A percentile compares a stretch with the other conserved stretches of the same genome.
Evolutionary conservation across 2,888 invertebrate species (phyloP).

Genomic region (Ophioninae sp.): DNA sequence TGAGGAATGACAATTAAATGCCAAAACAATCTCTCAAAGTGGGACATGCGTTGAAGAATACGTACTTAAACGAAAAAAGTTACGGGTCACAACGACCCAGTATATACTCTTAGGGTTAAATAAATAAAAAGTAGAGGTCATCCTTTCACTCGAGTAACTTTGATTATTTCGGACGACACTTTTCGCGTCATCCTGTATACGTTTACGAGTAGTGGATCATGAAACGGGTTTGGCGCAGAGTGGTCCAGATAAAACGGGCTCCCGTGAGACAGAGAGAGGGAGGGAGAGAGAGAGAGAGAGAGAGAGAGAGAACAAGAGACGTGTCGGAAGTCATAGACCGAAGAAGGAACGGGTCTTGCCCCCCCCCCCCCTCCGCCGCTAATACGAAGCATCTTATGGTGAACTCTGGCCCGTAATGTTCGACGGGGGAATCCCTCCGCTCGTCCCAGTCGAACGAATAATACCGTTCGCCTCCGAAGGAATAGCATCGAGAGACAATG

Average conservation of each 20-base stretch:
- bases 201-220: not conserved
- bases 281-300: conserved; percentile 23
- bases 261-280: conserved; percentile 5
- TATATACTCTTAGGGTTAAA: too few species aligned
- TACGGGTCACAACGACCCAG: too few species aligned
- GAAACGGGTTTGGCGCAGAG: conserved; percentile 56
- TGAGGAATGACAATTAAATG: too few species aligned
- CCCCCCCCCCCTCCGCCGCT: conserved; percentile 1
- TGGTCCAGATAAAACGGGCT: conserved; percentile 32
- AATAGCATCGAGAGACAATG: conserved; percentile 63
- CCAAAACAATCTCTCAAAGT: too few species aligned
- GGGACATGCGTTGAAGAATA: too few species aligned
- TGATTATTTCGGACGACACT: not conserved
- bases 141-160: too few species aligned
- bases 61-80: too few species aligned
- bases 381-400: not conserved
- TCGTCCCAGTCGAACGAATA: conserved; percentile 48
- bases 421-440: conserved; percentile 39
- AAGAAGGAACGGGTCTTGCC: conserved; percentile 62
- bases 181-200: not conserved
- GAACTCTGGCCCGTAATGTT: conserved; percentile 28
- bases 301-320: conserved; percentile 33
- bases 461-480: conserved; percentile 41
- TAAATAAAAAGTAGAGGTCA: too few species aligned
- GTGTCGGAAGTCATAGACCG: conserved; percentile 58